phyloP scores from a whole-genome alignment of 2,113 vertebrate genomes.

The Fulmarus glacialis region DNA sequence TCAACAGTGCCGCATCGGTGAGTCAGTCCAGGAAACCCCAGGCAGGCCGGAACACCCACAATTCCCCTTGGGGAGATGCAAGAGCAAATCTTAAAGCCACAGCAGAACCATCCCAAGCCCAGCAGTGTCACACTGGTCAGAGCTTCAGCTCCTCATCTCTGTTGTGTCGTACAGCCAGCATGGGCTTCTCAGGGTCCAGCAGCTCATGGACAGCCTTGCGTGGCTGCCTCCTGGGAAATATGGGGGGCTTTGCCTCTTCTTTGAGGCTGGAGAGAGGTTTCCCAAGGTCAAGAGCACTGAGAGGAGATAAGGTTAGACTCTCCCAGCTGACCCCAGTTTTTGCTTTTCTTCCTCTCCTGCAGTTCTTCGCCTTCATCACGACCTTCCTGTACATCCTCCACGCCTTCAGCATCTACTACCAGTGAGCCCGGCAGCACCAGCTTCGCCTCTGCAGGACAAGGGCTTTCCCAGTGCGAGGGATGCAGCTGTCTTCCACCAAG shows the following conservation, averaged over 20 bases:
- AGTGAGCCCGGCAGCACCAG: neutral
- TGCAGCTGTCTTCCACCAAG: neutral
- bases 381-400: constrained; percentile 60
- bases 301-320: neutral
- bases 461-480: neutral
- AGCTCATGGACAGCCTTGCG: accelerated
- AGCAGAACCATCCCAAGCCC: neutral
- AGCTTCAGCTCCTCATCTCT: neutral
- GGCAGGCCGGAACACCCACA: neutral
- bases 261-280: neutral
- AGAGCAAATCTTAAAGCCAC: neutral
- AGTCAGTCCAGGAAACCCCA: neutral
- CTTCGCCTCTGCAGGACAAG: neutral
- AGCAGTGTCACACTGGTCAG: neutral
- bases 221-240: neutral
- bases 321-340: neutral
- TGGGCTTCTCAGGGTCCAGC: neutral
- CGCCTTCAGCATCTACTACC: constrained; percentile 59
- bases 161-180: accelerated
- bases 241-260: neutral
- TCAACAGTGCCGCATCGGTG: constrained; percentile 24
- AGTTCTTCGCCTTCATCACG: constrained; percentile 52
- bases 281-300: neutral
- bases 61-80: accelerated
- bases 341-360: neutral